Base-by-base conservation (phyloP, 2,888 invertebrate species). In the Leistus spinibarbis region DNA sequence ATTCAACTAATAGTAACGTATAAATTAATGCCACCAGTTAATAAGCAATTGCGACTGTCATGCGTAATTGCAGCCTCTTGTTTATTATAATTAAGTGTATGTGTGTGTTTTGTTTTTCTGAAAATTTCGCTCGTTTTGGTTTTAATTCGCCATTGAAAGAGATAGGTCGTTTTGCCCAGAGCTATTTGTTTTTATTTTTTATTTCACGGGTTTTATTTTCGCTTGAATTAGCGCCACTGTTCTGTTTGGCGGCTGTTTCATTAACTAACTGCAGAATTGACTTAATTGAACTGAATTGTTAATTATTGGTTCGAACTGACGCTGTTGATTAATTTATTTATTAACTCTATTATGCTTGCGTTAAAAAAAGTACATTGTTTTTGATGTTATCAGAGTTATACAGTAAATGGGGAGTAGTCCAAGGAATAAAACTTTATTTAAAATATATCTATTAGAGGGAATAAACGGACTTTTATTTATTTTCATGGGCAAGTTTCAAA, bases 11-110 rank as follows among this genome's bases (percentile, higher is more conserved):
- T 40, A 57, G 19, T 17, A 64, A 17, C 64, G 27, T 27, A 64
- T 64, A 64, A 64, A 64, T 64, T 24, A 64, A 64, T 64, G 64
- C 23, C 23, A 24, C 17, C 54, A 54, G 63, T 70, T 63, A 69
- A 63, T 70, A 70, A 70, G 70, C 70, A 70, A 70, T 70, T 70
- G 40, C 54, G 20, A n/a, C 23, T 71, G 71, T 71, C 71, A 71
- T n/a, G 22, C 53, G 70, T 70, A 70, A 71, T 71, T 64, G 71
- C 63, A 54, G 54, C 24, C 24, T 56, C 56, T 64, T 71, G 63
- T 64, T 71, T 71, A 71, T 71, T 64, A 71, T 71, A 64, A 71
- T 64, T 71, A 24, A 62, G 20, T 56, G 56, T 56, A 56, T 56
- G n/a, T 56, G 13, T 60, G 60, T 19, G 22, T 60, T 60, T 4